phyloP scores from a whole-genome alignment of 2,797 vertebrate genomes.

The Jordanella pulchra region DNA sequence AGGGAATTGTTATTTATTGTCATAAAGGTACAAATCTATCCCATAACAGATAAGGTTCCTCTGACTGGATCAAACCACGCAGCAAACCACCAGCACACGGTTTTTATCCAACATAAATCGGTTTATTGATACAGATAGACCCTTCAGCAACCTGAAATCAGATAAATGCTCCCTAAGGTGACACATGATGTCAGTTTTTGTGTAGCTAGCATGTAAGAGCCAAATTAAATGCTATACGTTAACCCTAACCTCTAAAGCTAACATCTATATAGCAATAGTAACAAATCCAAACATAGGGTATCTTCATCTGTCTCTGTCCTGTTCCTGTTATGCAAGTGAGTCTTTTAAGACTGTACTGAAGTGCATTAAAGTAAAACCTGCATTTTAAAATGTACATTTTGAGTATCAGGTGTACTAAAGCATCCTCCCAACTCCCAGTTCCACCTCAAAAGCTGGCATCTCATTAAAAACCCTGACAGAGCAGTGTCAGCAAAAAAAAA shows the following conservation, averaged over 20 bases:
- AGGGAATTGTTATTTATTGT: not conserved
- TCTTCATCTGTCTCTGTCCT: constrained; percentile 1
- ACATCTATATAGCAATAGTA: not conserved
- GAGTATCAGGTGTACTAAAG: constrained; percentile 54
- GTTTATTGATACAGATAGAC: constrained; percentile 11
- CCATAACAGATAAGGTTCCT: not conserved
- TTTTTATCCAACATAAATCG: not conserved
- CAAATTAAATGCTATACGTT: not conserved
- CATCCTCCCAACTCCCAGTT: constrained; percentile 54
- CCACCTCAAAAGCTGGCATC: constrained; percentile 71
- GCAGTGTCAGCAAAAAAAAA: constrained; percentile 67
- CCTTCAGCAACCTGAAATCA: not conserved
- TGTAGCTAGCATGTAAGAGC: not conserved
- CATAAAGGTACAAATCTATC: not conserved
- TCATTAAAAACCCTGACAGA: constrained; percentile 74
- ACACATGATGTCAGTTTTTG: not conserved
- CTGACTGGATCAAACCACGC: constrained; percentile 10
- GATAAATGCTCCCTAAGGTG: constrained; percentile 3
- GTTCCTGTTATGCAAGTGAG: constrained; percentile 15
- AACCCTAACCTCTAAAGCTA: not conserved
- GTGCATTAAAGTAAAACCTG: constrained; percentile 22
- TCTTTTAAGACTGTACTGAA: constrained; percentile 21
- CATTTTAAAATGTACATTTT: constrained; percentile 27
- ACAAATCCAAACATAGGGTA: not conserved
- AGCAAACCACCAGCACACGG: constrained; percentile 5